Percentiles rank a stretch among this genome's conserved stretches.
These are phyloP conservation scores for Chaetodon trifascialis DNA, from an alignment of 2,113 vertebrate species.

Conservation along the genomic window DNA sequence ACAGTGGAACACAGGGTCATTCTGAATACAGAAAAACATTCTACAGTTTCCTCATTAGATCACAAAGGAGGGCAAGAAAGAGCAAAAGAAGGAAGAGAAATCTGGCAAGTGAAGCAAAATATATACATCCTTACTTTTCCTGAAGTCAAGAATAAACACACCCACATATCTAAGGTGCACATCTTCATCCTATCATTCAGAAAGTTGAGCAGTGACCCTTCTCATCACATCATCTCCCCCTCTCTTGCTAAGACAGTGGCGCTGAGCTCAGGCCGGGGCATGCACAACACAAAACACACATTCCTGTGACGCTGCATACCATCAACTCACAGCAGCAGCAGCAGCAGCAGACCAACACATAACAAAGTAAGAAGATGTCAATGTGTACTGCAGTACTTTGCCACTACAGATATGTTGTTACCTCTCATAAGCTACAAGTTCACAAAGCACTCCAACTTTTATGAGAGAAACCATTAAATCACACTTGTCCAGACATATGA, in stretches of 20 bases:
- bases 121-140: background rate
- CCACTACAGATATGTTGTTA: background rate
- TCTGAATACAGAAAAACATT: too few species aligned
- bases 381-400: constrained; percentile 15
- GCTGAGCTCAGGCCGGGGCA: constrained; percentile 56
- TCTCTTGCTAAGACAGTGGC: constrained; percentile 19
- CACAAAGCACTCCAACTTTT: constrained; percentile 10
- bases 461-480: background rate
- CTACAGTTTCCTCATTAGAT: too few species aligned
- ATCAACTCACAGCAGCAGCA: constrained; percentile 47
- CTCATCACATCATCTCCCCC: background rate
- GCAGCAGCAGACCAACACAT: constrained; percentile 45
- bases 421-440: background rate
- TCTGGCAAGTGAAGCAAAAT: too few species aligned
- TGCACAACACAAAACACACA: constrained; percentile 66
- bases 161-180: background rate
- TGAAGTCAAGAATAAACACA: background rate
- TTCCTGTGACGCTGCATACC: constrained; percentile 72
- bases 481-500: background rate
- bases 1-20: too few species aligned
- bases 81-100: too few species aligned
- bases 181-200: background rate
- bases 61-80: too few species aligned
- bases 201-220: background rate
- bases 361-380: constrained; percentile 44